Evolutionary conservation across 2,797 vertebrate genomes (phyloP).

Genomic region (Cuculus canorus): DNA sequence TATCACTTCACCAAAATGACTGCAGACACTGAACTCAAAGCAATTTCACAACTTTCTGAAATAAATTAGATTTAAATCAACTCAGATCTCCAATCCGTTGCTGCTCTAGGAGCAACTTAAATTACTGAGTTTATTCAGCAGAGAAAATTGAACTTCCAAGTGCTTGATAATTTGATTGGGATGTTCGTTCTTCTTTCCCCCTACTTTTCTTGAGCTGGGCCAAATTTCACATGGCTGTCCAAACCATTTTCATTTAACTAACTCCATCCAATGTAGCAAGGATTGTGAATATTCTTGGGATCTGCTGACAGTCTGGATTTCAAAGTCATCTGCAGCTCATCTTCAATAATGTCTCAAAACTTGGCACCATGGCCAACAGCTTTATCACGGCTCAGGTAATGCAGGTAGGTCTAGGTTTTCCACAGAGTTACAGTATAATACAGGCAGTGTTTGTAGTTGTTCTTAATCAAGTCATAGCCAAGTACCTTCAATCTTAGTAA

Average conservation of each 20-base stretch:
- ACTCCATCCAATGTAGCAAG: background rate
- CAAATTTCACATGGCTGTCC: background rate
- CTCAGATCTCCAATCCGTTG: constrained; percentile 12
- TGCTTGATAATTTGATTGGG: background rate
- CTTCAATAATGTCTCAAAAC: background rate
- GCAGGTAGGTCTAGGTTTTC: background rate
- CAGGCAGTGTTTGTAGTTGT: background rate
- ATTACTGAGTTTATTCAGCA: background rate
- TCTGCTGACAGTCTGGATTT: background rate
- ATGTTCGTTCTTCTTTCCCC: background rate
- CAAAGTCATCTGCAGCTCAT: background rate
- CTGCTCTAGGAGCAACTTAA: constrained; percentile 17
- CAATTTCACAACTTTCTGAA: constrained; percentile 74
- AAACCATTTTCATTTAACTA: background rate
- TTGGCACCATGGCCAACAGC: background rate
- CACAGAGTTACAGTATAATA: background rate
- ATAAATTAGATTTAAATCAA: constrained; percentile 78
- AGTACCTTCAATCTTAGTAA: background rate
- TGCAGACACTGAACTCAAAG: constrained; percentile 52
- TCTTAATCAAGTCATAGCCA: background rate
- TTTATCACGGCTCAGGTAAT: background rate
- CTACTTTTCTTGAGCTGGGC: background rate
- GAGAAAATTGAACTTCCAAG: background rate
- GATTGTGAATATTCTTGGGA: background rate
- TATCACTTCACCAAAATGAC: background rate